Evolutionary conservation across 2,113 vertebrate species (phyloP).

Genomic region (Nycticorax nycticorax): DNA sequence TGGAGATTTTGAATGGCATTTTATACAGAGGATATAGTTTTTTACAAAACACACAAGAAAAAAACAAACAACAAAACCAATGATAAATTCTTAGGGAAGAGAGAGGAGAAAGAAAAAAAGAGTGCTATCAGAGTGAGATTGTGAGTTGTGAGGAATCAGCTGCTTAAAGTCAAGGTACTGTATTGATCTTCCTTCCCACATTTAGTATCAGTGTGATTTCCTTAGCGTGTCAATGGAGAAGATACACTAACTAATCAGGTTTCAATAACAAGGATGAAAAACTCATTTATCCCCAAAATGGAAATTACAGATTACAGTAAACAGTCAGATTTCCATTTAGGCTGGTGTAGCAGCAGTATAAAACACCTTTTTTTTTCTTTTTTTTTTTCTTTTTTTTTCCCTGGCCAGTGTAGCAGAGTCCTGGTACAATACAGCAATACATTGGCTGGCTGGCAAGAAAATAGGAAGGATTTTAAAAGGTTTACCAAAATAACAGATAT

Average conservation of each 20-base stretch:
- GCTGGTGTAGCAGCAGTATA: neutral
- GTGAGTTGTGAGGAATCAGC: neutral
- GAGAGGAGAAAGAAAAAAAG: neutral
- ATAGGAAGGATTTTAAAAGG: neutral
- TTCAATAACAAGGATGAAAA: neutral
- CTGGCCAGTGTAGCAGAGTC: neutral
- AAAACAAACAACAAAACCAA: neutral
- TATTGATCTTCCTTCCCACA: neutral
- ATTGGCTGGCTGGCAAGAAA: neutral
- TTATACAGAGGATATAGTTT: neutral
- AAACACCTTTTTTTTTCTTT: neutral
- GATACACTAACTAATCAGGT: neutral
- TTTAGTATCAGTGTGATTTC: neutral
- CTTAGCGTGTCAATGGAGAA: neutral
- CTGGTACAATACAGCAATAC: neutral
- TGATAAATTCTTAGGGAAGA: neutral
- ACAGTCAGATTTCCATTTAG: neutral
- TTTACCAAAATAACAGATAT: neutral
- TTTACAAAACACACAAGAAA: neutral
- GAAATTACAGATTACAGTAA: neutral
- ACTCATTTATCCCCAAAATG: neutral
- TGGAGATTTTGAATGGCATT: neutral
- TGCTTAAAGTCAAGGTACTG: neutral
- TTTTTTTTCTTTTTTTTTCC: no score
- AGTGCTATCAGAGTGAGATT: neutral